Evolutionary conservation across 2,888 invertebrate species (phyloP).

Genomic region (Lasius fuliginosus): DNA sequence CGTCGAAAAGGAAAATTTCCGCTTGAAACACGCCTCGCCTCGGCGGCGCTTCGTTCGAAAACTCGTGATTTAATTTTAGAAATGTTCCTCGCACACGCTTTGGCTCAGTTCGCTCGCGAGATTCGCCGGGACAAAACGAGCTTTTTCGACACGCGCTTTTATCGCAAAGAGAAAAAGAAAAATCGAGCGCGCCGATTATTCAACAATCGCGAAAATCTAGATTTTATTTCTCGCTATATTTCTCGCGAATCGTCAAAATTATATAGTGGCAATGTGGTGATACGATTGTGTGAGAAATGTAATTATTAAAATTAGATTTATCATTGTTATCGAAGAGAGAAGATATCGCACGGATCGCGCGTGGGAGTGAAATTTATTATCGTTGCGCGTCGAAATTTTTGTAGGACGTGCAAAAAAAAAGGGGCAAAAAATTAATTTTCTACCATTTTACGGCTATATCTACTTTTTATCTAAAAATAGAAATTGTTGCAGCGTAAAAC

Average conservation of each 20-base stretch:
- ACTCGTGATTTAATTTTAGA: constrained; percentile 82
- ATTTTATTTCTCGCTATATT: neutral
- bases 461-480: constrained; percentile 22
- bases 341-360: neutral
- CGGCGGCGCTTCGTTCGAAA: constrained; percentile 72
- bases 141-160: constrained; percentile 11
- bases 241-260: neutral
- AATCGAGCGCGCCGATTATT: neutral
- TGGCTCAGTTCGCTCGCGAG: constrained; percentile 69
- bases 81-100: constrained; percentile 69
- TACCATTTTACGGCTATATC: neutral
- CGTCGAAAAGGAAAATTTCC: constrained; percentile 72
- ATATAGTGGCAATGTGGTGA: neutral
- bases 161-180: neutral
- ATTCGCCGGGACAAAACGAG: constrained; percentile 60
- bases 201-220: neutral
- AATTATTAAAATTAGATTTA: constrained; percentile 13
- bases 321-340: neutral
- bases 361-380: constrained; percentile 3
- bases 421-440: constrained; percentile 8
- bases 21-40: constrained; percentile 51
- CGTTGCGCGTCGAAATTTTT: neutral
- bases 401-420: neutral
- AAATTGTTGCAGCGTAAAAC: neutral
- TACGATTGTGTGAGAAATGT: neutral